A percentile compares a stretch with the other conserved stretches of the same genome.
Evolutionary conservation across 1,140 invertebrate genomes (phyloP).

Genomic region (Drosophila bocqueti): DNA sequence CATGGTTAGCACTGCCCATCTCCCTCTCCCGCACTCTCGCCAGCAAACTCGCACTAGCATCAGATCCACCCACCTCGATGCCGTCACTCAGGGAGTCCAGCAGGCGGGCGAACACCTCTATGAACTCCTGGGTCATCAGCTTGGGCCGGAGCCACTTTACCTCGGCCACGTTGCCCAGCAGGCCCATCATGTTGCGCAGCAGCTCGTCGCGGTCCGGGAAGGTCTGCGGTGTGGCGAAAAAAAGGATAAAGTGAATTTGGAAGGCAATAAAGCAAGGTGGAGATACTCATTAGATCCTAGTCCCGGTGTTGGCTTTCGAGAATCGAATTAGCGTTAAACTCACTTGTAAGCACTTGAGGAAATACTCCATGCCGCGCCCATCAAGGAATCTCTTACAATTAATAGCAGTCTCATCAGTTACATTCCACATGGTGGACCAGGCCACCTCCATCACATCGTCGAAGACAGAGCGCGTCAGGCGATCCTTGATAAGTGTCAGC

Average conservation of each 20-base stretch:
- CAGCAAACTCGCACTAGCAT: conserved; percentile 31
- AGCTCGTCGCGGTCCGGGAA: conserved; percentile 95
- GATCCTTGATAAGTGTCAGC: conserved; percentile 92
- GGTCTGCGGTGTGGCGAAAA: conserved; percentile 86
- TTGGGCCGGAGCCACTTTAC: conserved; percentile 92
- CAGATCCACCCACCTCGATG: conserved; percentile 91
- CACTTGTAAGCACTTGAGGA: conserved; percentile 93
- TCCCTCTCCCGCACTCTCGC: conserved; percentile 43
- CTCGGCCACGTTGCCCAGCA: conserved; percentile 98
- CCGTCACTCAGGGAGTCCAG: conserved; percentile 95
- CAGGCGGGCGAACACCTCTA: conserved; percentile 94
- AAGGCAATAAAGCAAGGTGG: background rate
- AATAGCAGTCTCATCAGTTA: conserved; percentile 97
- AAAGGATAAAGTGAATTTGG: background rate
- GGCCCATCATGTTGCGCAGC: conserved; percentile 97
- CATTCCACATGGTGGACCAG: conserved; percentile 99
- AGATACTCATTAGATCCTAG: background rate
- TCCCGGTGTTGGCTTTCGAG: too few species aligned
- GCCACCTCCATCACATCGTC: conserved; percentile 98
- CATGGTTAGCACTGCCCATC: conserved; percentile 71
- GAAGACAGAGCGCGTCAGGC: conserved; percentile 90
- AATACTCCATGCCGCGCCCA: conserved; percentile 93
- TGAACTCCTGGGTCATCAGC: conserved; percentile 94
- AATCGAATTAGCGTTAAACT: conserved; percentile 31
- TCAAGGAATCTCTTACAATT: conserved; percentile 97